These are phyloP conservation scores for Psephotus haematonotus DNA, from an alignment of 2,113 vertebrate genomes.

Conservation along the genomic window DNA sequence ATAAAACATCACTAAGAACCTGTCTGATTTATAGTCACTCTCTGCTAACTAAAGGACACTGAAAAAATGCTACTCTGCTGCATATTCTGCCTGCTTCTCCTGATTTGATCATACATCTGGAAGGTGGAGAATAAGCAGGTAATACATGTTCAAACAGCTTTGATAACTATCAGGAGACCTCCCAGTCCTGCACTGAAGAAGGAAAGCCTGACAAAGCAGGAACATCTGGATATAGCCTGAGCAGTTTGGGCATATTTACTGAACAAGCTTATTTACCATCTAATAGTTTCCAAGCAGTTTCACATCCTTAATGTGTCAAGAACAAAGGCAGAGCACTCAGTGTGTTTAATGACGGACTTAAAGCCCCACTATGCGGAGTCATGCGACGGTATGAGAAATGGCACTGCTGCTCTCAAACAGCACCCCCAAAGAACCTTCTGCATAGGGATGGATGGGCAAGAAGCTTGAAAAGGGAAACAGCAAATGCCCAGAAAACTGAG, in stretches of 20 bases:
- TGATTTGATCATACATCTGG: neutral
- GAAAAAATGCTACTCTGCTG: neutral
- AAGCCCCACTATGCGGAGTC: neutral
- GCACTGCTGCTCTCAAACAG: neutral
- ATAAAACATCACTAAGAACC: neutral
- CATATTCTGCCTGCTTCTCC: neutral
- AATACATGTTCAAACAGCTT: neutral
- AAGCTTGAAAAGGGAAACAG: neutral
- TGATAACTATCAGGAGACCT: neutral
- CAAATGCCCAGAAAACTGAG: neutral
- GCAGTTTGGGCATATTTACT: neutral
- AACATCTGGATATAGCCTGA: neutral
- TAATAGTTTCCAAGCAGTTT: constrained; percentile 15
- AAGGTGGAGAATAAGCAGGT: neutral
- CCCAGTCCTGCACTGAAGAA: neutral
- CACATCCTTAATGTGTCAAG: neutral
- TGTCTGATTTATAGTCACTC: neutral
- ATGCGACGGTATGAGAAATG: rapidly evolving
- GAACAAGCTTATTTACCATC: neutral
- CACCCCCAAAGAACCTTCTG: neutral
- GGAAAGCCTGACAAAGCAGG: neutral
- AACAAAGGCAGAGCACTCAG: neutral
- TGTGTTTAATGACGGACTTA: neutral
- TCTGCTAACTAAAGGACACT: neutral
- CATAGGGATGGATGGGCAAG: neutral